These are phyloP conservation scores for Triplophysa siluroides DNA, from an alignment of 2,113 vertebrate species.

Conservation along the genomic window DNA sequence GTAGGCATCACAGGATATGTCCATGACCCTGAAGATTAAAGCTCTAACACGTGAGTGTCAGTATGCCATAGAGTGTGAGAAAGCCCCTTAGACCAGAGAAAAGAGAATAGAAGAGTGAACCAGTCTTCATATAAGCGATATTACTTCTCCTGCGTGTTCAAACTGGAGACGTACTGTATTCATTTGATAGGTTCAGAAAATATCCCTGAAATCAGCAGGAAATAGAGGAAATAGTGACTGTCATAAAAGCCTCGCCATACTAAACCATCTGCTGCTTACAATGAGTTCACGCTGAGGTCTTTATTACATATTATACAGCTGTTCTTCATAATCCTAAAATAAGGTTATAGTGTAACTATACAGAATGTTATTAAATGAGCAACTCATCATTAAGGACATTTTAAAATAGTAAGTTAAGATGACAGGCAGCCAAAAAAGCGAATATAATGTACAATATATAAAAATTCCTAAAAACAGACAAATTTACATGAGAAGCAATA, in stretches of 20 bases:
- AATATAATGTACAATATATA: no score
- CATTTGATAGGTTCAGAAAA: conserved; percentile 63
- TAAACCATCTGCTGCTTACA: conserved; percentile 25
- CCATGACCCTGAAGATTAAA: neutral
- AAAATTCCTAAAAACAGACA: no score
- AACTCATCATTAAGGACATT: no score
- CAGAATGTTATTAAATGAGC: neutral
- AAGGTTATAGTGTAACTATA: neutral
- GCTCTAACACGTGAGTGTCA: neutral
- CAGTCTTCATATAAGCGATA: neutral
- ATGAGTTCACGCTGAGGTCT: neutral
- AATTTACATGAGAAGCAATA: no score
- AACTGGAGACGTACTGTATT: neutral
- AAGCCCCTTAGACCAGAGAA: neutral
- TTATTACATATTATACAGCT: conserved; percentile 8
- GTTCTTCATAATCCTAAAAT: neutral
- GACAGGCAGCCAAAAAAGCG: no score
- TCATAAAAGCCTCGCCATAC: conserved; percentile 30
- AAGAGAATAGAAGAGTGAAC: neutral
- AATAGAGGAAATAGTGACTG: conserved; percentile 60
- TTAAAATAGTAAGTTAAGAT: no score
- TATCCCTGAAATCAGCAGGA: conserved; percentile 76
- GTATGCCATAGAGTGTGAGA: neutral
- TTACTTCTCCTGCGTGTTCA: neutral
- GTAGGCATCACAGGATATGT: neutral